Conservation (phyloP, 2,797 vertebrate species). For the Sternarchorhynchus goeldii region DNA sequence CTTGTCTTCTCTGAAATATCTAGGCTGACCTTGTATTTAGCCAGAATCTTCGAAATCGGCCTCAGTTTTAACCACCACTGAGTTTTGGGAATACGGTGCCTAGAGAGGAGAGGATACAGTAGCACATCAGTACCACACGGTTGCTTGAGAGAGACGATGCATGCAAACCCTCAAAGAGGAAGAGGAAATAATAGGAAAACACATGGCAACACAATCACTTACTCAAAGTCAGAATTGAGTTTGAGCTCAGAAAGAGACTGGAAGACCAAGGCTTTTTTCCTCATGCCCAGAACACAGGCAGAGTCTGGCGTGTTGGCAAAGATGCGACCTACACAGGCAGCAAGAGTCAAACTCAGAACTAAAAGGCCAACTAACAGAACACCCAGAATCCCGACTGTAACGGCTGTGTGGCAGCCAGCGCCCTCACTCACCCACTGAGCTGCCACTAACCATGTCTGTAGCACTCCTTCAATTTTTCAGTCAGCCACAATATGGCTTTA, state of each 20-base stretch:
- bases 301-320: slow-evolving; percentile 90
- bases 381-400: background rate
- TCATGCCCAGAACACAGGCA: slow-evolving; percentile 92
- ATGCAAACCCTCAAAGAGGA: background rate
- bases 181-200: background rate
- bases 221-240: slow-evolving; percentile 56
- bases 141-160: background rate
- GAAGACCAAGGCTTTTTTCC: slow-evolving; percentile 85
- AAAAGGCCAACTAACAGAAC: background rate
- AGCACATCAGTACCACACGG: background rate
- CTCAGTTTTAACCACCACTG: slow-evolving; percentile 95
- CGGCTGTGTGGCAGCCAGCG: background rate
- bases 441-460: slow-evolving; percentile 84
- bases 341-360: slow-evolving; percentile 1
- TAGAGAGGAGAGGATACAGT: slow-evolving; percentile 53
- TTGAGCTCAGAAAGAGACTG: slow-evolving; percentile 86
- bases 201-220: slow-evolving; percentile 10
- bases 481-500: slow-evolving; percentile 90
- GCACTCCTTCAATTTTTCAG: slow-evolving; percentile 88
- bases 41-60: slow-evolving; percentile 93
- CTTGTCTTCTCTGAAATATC: slow-evolving; percentile 85
- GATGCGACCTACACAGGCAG: slow-evolving; percentile 80
- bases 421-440: background rate
- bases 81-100: slow-evolving; percentile 88
- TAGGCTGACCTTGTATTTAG: slow-evolving; percentile 87